Evolutionary conservation across 1,140 invertebrate genomes (phyloP).

Genomic region (Linepithema humile): DNA sequence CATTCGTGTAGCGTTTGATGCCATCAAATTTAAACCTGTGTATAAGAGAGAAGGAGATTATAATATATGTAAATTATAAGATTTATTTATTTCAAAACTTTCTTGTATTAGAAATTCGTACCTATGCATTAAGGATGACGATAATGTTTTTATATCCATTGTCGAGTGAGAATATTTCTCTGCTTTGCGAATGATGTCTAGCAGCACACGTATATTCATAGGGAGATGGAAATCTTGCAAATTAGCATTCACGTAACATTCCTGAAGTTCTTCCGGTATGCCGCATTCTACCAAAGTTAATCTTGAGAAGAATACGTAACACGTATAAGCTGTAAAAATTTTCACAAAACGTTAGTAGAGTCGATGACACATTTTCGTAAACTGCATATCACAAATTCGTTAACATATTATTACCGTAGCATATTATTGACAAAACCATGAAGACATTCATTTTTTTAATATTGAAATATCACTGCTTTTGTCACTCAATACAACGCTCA

Average conservation of each 20-base stretch:
- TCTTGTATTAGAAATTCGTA: conserved; percentile 66
- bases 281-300: conserved; percentile 30
- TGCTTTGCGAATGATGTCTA: conserved; percentile 85
- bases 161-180: conserved; percentile 80
- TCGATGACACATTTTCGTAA: neutral
- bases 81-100: neutral
- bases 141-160: conserved; percentile 84
- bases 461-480: neutral
- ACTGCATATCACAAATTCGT: neutral
- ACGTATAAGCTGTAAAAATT: neutral
- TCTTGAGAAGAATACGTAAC: conserved; percentile 16
- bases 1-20: conserved; percentile 83
- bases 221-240: conserved; percentile 78
- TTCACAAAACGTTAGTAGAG: neutral
- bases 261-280: conserved; percentile 82
- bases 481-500: neutral
- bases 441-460: conserved; percentile 47
- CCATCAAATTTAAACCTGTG: conserved; percentile 87
- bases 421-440: conserved; percentile 29
- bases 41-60: neutral
- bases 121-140: conserved; percentile 85
- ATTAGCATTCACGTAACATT: conserved; percentile 84
- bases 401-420: conserved; percentile 46
- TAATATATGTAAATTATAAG: neutral
- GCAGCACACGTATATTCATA: conserved; percentile 82